These are phyloP conservation scores for Exaiptasia diaphana DNA, from an alignment of 64 coral and sea anemone species.

Conservation along the genomic window DNA sequence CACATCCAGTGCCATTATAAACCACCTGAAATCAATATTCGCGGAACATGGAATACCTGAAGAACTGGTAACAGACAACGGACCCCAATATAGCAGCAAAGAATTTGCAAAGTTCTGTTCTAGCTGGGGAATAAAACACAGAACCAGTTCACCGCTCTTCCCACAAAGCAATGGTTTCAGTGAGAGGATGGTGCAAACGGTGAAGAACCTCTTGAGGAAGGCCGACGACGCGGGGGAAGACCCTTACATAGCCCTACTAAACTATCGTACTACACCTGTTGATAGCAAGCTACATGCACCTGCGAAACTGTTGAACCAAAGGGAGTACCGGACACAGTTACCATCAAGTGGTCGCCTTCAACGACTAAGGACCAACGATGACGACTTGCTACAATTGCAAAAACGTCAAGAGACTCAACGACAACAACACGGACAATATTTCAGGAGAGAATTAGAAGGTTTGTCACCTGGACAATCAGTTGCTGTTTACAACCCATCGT, in stretches of 20 bases:
- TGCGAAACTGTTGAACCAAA: conserved; percentile 33
- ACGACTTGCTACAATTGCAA: conserved; percentile 5
- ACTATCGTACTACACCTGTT: conserved; percentile 21
- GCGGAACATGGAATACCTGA: conserved; percentile 53
- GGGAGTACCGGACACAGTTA: conserved; percentile 27
- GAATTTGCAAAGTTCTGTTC: conserved; percentile 31
- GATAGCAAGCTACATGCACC: conserved; percentile 40
- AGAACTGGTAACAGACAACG: conserved; percentile 41
- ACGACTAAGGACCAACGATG: background rate
- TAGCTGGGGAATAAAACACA: conserved; percentile 34
- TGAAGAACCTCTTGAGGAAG: conserved; percentile 53
- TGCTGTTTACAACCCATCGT: background rate
- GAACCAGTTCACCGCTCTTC: conserved; percentile 32
- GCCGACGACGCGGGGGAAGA: conserved; percentile 26
- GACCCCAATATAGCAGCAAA: conserved; percentile 3
- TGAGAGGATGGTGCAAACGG: conserved; percentile 46
- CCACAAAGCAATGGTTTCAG: conserved; percentile 52
- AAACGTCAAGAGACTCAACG: conserved; percentile 1
- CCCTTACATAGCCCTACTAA: conserved; percentile 34
- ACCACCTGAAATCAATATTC: conserved; percentile 55
- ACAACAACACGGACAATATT: background rate
- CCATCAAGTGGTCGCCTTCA: conserved; percentile 45
- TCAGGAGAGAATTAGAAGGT: background rate
- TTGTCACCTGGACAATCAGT: background rate
- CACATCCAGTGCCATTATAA: conserved; percentile 14